Percentiles rank a stretch among this genome's conserved stretches.
Conservation (phyloP, 2,888 invertebrate genomes). For the Euproctis similis region DNA sequence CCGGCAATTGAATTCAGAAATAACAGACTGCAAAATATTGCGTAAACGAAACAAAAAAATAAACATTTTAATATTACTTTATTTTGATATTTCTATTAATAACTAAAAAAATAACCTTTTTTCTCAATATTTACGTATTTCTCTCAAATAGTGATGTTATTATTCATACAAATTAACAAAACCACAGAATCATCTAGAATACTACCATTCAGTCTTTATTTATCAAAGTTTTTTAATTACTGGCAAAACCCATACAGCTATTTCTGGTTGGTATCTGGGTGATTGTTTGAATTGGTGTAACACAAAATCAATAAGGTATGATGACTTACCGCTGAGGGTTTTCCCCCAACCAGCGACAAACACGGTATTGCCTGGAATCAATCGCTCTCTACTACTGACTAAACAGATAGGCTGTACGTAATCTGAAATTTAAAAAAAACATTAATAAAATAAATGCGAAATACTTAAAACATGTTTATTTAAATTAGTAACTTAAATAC, state of each 20-base stretch:
- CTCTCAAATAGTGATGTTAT: neutral
- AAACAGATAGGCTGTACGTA: conserved; percentile 78
- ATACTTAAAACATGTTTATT: too few relatives aligned
- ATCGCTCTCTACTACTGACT: conserved; percentile 41
- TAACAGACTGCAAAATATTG: too few relatives aligned
- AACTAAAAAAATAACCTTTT: too few relatives aligned
- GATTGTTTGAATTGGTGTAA: conserved; percentile 10
- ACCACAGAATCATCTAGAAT: neutral
- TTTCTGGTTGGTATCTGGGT: conserved; percentile 3
- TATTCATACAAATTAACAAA: neutral
- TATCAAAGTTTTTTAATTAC: conserved; percentile 5
- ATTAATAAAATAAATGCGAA: too few relatives aligned
- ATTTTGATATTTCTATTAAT: too few relatives aligned
- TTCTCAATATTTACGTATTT: neutral
- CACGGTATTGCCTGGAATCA: conserved; percentile 61
- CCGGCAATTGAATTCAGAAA: too few relatives aligned
- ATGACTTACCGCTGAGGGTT: conserved; percentile 64
- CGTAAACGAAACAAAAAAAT: too few relatives aligned
- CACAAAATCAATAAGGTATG: conserved; percentile 30
- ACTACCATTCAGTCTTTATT: neutral
- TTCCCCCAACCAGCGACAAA: conserved; percentile 79
- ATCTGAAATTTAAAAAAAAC: conserved; percentile 43
- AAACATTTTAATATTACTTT: too few relatives aligned
- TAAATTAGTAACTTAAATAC: too few relatives aligned
- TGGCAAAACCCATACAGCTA: conserved; percentile 18